Evolutionary conservation across 2,797 vertebrate genomes (phyloP).

Genomic region (Tangara arthus): DNA sequence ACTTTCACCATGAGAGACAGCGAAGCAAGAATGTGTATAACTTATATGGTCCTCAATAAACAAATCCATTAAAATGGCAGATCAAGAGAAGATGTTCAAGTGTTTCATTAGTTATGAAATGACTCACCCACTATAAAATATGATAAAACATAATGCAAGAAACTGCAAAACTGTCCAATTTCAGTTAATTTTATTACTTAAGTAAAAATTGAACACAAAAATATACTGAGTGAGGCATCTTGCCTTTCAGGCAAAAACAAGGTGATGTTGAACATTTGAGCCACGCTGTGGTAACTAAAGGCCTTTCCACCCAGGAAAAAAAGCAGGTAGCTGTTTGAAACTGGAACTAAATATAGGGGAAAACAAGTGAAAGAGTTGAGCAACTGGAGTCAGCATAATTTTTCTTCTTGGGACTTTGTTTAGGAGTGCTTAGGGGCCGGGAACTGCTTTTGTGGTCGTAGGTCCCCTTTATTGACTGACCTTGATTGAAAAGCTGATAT

Average conservation of each 20-base stretch:
- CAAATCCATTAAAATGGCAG: background rate
- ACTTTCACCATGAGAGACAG: background rate
- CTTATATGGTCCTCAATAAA: background rate
- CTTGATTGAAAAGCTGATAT: background rate
- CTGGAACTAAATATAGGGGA: background rate
- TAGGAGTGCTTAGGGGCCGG: background rate
- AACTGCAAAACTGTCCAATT: background rate
- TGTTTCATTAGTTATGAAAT: background rate
- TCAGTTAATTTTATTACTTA: background rate
- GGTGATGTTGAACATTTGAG: background rate
- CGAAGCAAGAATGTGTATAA: accelerated
- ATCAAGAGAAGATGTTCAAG: background rate
- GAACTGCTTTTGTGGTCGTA: background rate
- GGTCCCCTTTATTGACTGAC: background rate
- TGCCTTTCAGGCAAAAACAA: background rate
- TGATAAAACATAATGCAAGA: background rate
- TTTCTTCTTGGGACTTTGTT: background rate
- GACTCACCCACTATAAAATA: background rate
- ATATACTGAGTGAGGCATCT: background rate
- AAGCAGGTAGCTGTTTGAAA: background rate
- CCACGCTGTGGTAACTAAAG: background rate
- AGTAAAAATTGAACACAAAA: background rate
- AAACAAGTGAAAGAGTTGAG: background rate
- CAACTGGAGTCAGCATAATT: accelerated
- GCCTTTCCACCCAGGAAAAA: background rate